Evolutionary conservation across 1,140 invertebrate genomes (phyloP), one percentile per base, ranked within the genome.

Genomic region (Procambarus virginalis): DNA sequence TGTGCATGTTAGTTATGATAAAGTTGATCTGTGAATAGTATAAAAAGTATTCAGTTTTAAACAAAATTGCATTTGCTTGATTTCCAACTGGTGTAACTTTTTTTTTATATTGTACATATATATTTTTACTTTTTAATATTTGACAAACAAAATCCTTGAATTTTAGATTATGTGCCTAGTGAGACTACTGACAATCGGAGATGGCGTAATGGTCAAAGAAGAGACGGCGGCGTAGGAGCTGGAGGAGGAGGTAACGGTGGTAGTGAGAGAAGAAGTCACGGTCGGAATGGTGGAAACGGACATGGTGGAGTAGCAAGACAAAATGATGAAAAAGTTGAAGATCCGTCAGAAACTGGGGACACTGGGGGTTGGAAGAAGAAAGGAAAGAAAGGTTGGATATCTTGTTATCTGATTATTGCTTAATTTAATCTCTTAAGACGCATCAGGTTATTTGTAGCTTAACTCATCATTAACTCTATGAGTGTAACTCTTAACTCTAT

Each of bases 371-470:
- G 45, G 76, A 86, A 68, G 60, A 86, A 86, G 58, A 79, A 79
- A 80, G 60, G 76, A 20, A 80, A 80, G 76, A 73, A 84, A 75
- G 73, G 48, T 75, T 75, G 6, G 81, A 51, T 48, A 64, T 64
- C 4, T 12, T 55, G 8, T 55, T 5, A 4, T 55, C 51, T 55
- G 51, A 55, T 55, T 1, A 55, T 1, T 55, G 51, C 12, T 55
- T 55, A 55, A 55, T 55, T 55, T 34, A 34, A 34, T 34, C 34
- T 34, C 34, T 55, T 55, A 55, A 55, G 12, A 55, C 51, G 6
- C 51, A 55, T 55, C 51, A 9, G 2, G 51, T 55, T 12, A 55
- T 55, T 55, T 3, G 8, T 55, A 55, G 6, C 8, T 55, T 55
- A 55, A 55, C 12, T 55, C 51, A 55, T 55, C 12, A 12, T 5